Percentiles rank a stretch among this genome's conserved stretches.
Evolutionary conservation across 2,888 invertebrate species (phyloP).

Genomic region (Tipula vernalis): DNA sequence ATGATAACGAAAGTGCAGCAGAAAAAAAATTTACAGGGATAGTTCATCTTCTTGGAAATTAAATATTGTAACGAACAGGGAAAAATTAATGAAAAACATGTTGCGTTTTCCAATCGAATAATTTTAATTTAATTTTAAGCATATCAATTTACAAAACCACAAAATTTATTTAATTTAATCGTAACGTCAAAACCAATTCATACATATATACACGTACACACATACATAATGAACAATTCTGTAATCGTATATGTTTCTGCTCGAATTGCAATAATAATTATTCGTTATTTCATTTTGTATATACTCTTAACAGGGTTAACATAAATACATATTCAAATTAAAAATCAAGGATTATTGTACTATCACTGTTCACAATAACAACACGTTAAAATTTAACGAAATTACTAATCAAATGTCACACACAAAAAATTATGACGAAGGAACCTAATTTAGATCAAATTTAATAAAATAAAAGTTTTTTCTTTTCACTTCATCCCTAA

Average conservation of each 20-base stretch:
- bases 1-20: too few relatives aligned
- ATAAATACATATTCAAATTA: not conserved
- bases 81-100: not conserved
- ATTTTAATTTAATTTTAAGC: not conserved
- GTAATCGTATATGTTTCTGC: not conserved
- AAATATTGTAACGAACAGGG: not conserved
- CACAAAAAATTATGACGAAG: not conserved
- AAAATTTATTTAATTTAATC: not conserved
- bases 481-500: not conserved
- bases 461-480: not conserved
- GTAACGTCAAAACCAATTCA: not conserved
- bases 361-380: not conserved
- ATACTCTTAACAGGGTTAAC: not conserved
- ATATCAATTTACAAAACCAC: not conserved
- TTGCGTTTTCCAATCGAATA: not conserved
- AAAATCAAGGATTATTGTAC: not conserved
- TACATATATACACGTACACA: not conserved
- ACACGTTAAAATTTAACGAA: not conserved
- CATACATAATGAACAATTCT: not conserved
- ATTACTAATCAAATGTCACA: not conserved
- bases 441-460: not conserved
- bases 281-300: not conserved
- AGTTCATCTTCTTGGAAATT: not conserved
- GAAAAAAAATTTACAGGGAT: too few relatives aligned
- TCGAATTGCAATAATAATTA: not conserved